Conservation (phyloP, 2,888 invertebrate species). For the Heliconius ismenius region DNA sequence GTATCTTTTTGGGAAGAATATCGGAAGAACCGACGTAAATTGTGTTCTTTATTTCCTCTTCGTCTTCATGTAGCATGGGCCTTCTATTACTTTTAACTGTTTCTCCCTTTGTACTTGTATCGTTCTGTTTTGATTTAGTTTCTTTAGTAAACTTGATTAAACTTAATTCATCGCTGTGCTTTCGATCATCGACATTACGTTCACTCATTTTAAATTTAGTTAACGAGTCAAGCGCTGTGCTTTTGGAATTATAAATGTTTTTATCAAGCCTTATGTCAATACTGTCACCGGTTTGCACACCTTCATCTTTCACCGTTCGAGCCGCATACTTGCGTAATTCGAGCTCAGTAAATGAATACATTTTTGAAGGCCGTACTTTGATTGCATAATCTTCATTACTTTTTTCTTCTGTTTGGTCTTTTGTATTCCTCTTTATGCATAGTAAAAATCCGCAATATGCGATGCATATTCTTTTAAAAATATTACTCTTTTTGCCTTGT, state of each 20-base stretch:
- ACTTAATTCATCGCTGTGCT: slow-evolving; percentile 54
- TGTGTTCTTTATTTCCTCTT: slow-evolving; percentile 55
- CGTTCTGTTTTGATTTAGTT: slow-evolving; percentile 46
- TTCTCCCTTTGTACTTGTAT: slow-evolving; percentile 17
- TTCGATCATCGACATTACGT: slow-evolving; percentile 15
- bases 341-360: slow-evolving; percentile 60
- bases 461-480: slow-evolving; percentile 32
- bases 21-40: slow-evolving; percentile 48
- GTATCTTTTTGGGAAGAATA: background rate
- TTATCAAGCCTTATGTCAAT: slow-evolving; percentile 52
- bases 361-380: slow-evolving; percentile 40
- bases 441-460: slow-evolving; percentile 43
- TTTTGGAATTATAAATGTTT: slow-evolving; percentile 19
- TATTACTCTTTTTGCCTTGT: slow-evolving; percentile 26
- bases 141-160: slow-evolving; percentile 58
- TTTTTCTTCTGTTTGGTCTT: slow-evolving; percentile 29
- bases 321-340: slow-evolving; percentile 58
- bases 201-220: slow-evolving; percentile 6
- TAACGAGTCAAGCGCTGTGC: background rate
- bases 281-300: slow-evolving; percentile 67
- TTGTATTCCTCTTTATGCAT: slow-evolving; percentile 42
- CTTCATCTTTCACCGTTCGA: slow-evolving; percentile 47
- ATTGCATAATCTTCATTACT: slow-evolving; percentile 6
- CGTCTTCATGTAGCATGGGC: slow-evolving; percentile 39
- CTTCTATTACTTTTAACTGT: slow-evolving; percentile 21